phyloP scores from a whole-genome alignment of 2,113 vertebrate species.

The Nothocercus julius region DNA sequence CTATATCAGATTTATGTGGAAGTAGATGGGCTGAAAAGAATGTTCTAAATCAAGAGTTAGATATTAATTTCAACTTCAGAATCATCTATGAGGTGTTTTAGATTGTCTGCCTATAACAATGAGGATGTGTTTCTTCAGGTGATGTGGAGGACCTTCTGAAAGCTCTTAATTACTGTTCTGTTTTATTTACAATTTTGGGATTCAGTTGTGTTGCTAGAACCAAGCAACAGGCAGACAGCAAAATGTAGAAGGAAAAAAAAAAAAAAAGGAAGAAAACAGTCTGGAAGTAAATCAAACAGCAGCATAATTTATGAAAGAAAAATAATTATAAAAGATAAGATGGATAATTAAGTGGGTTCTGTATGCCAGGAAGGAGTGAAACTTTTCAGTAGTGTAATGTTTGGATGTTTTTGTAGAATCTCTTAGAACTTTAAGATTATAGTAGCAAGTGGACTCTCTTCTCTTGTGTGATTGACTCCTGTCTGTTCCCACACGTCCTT shows the following conservation, averaged over 20 bases:
- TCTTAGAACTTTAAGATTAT: neutral
- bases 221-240: neutral
- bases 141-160: neutral
- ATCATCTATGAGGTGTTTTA: neutral
- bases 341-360: neutral
- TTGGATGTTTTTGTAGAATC: neutral
- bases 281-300: neutral
- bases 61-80: neutral
- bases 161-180: neutral
- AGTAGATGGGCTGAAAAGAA: neutral
- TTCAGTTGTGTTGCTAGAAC: neutral
- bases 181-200: neutral
- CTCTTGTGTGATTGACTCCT: neutral
- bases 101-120: neutral
- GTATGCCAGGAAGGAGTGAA: neutral
- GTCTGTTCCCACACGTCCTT: neutral
- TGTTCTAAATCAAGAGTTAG: neutral
- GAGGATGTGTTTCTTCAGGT: neutral
- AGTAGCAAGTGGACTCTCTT: neutral
- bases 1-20: neutral
- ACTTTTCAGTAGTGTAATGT: neutral
- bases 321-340: too few relatives aligned
- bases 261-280: neutral
- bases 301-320: neutral
- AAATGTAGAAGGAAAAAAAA: neutral